These are phyloP conservation scores for Corythucha ciliata DNA, from an alignment of 2,888 invertebrate genomes.

Conservation along the genomic window DNA sequence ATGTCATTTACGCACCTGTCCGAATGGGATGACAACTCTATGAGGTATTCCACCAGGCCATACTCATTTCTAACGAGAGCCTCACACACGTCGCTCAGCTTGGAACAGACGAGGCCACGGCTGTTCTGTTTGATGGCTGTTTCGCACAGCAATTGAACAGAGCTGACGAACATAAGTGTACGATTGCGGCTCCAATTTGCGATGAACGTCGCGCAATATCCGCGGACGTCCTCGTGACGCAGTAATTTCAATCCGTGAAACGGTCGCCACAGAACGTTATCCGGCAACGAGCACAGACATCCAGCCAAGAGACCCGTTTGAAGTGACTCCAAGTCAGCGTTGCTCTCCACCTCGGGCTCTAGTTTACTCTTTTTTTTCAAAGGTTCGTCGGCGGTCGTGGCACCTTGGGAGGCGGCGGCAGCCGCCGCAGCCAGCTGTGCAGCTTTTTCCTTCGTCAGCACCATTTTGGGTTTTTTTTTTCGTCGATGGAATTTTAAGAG, in stretches of 20 bases:
- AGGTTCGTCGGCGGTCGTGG: too few relatives aligned
- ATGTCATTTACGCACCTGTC: slow-evolving; percentile 63
- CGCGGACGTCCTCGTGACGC: slow-evolving; percentile 41
- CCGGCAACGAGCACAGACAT: slow-evolving; percentile 68
- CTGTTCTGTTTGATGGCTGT: slow-evolving; percentile 75
- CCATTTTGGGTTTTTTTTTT: too few relatives aligned
- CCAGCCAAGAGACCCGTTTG: slow-evolving; percentile 62
- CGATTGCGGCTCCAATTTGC: slow-evolving; percentile 57
- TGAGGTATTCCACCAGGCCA: slow-evolving; percentile 73
- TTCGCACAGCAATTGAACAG: slow-evolving; percentile 72
- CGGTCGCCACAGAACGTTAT: slow-evolving; percentile 57
- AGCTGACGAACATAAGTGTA: slow-evolving; percentile 68
- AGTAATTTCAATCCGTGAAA: slow-evolving; percentile 49
- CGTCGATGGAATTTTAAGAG: too few relatives aligned
- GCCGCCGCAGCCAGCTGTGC: slow-evolving; percentile 54
- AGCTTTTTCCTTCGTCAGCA: slow-evolving; percentile 41
- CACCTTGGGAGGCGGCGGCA: too few relatives aligned
- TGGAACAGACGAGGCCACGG: slow-evolving; percentile 70
- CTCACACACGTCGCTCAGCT: slow-evolving; percentile 70
- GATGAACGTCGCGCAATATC: slow-evolving; percentile 44
- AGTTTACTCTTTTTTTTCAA: slow-evolving; percentile 68
- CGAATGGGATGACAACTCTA: slow-evolving; percentile 65
- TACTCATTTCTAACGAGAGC: slow-evolving; percentile 69
- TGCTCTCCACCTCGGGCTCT: slow-evolving; percentile 38
- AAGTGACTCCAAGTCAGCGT: slow-evolving; percentile 49